phyloP scores from a whole-genome alignment of 2,113 vertebrate species.

The Podocnemis expansa region DNA sequence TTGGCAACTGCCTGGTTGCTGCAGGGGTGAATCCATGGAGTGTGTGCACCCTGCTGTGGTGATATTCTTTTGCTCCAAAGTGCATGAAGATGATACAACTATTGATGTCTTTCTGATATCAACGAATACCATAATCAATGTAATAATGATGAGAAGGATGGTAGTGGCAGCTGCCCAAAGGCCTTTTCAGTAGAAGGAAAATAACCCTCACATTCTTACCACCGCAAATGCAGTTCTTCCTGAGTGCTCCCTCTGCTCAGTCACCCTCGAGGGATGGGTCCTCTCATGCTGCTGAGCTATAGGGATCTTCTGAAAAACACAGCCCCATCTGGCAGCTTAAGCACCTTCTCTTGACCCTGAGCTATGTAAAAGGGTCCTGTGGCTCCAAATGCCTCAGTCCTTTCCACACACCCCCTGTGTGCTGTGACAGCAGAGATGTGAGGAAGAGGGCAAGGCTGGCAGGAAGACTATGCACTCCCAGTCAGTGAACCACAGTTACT shows the following conservation, averaged over 20 bases:
- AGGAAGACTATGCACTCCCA: too few species aligned
- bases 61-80: neutral
- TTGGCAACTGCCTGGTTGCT: too few species aligned
- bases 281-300: neutral
- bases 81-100: neutral
- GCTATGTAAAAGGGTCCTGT: neutral
- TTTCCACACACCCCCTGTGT: neutral
- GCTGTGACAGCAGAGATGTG: neutral
- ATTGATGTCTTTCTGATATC: neutral
- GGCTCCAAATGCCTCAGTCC: neutral
- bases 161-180: neutral
- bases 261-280: neutral
- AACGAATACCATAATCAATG: neutral
- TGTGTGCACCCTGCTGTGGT: too few species aligned
- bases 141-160: neutral
- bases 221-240: neutral
- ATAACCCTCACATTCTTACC: neutral
- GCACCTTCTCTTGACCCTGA: neutral
- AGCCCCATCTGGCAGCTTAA: neutral
- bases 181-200: neutral
- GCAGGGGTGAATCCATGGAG: too few species aligned
- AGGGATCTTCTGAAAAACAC: neutral
- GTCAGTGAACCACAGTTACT: neutral
- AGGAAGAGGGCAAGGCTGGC: neutral
- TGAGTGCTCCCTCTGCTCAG: neutral